Base-by-base conservation (phyloP, 2,888 invertebrate genomes). In the Ectemnius lituratus region DNA sequence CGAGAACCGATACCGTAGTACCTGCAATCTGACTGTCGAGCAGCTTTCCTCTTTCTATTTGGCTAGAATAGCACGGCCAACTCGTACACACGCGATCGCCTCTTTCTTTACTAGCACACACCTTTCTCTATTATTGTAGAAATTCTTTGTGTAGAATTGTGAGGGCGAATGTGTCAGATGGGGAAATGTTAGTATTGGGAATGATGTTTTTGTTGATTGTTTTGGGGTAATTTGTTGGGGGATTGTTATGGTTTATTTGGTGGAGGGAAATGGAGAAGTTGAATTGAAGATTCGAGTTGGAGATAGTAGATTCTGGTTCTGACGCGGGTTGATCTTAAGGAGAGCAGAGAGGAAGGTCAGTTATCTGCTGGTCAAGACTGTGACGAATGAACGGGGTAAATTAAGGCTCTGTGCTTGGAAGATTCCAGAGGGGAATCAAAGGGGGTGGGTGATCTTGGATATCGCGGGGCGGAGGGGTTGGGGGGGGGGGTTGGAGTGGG, bases 11-110 rank as follows among this genome's bases (percentile, higher is more conserved):
- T 71, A 37, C 79, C 76, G 74, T 63, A 80, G 74, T 63, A 80
- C 80, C 84, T 74, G 77, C 83, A 78, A 84, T 84, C 80, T 79
- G 77, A 83, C 81, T 80, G 75, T 76, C 80, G 75, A 73, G 70
- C 71, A 79, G 79, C 85, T 85, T 87, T 85, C 79, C 78, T 79
- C 75, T 72, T 77, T 67, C 76, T 67, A 63, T 68, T 76, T 81
- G 37, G 11, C 1, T 3, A 23, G 23, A 23, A 23, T 3, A 23
- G 23, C 23, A 2, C 23, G 2, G 23, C 23, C 37, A 37, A 11
- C 37, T 77, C 77, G 78, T 69, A 70, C 62, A 77, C 73, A 75
- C 73, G 71, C 66, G 46, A 13, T 67, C 71, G 45, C 60, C 46
- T 66, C 14, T 61, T 59, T 59, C 46, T 64, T 56, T 49, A 11